phyloP scores from a whole-genome alignment of 2,113 vertebrate genomes.

The Odontophorus gujanensis region DNA sequence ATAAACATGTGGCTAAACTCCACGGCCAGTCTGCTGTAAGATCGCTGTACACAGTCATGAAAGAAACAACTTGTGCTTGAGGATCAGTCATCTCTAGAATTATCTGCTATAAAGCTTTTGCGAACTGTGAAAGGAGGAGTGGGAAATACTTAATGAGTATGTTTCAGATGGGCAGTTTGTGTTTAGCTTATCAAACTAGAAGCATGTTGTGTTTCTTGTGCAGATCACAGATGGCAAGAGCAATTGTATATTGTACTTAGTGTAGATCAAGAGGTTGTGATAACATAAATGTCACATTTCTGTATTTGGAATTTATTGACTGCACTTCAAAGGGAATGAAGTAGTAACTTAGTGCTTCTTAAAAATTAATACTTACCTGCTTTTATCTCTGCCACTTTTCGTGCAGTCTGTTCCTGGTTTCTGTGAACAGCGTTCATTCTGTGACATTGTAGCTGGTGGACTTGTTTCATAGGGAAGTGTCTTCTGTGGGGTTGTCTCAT shows the following conservation, averaged over 20 bases:
- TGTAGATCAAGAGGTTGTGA: slow-evolving; percentile 1
- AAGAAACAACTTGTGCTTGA: slow-evolving; percentile 24
- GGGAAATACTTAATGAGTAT: slow-evolving; percentile 56
- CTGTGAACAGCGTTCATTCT: not conserved
- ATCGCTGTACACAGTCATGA: not conserved
- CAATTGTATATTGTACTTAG: slow-evolving; percentile 8
- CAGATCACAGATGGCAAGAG: slow-evolving; percentile 44
- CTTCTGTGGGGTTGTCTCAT: not conserved
- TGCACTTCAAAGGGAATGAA: not conserved
- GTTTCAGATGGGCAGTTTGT: slow-evolving; percentile 55
- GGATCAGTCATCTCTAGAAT: slow-evolving; percentile 35
- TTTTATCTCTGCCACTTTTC: not conserved
- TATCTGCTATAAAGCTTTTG: slow-evolving; percentile 16
- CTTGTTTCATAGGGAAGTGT: not conserved
- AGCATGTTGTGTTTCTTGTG: not conserved
- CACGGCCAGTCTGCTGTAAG: not conserved
- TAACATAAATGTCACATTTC: slow-evolving; percentile 8
- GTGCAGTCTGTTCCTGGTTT: not conserved
- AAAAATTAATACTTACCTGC: slow-evolving; percentile 26
- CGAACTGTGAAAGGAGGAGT: slow-evolving; percentile 48
- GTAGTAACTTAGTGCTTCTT: not conserved
- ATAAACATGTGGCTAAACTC: not conserved
- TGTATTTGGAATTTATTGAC: not conserved
- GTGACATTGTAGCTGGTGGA: not conserved
- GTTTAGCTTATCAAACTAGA: slow-evolving; percentile 25